Evolutionary conservation across 2,797 vertebrate species (phyloP).

Genomic region (Toxotes lorentzi): DNA sequence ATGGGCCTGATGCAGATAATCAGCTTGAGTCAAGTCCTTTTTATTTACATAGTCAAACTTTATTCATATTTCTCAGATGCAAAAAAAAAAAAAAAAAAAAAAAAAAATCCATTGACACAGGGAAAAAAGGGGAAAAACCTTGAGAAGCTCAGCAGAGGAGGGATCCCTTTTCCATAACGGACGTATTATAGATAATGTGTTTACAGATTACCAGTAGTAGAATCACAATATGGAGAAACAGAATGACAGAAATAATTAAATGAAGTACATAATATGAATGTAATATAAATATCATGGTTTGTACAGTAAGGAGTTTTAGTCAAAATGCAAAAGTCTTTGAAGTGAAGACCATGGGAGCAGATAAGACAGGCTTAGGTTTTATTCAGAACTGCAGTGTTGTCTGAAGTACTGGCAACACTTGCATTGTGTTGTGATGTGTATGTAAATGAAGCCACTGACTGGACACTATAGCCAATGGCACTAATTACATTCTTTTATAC

Average conservation of each 20-base stretch:
- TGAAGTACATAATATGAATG: not conserved
- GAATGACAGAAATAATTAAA: not conserved
- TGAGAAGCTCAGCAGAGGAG: too few relatives aligned
- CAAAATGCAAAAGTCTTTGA: not conserved
- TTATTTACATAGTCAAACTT: not conserved
- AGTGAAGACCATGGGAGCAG: not conserved
- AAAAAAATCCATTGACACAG: too few relatives aligned
- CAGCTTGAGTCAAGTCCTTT: too few relatives aligned
- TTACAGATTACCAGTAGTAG: too few relatives aligned
- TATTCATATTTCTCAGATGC: not conserved
- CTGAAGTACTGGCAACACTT: constrained; percentile 3
- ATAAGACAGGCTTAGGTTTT: not conserved
- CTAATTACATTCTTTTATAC: not conserved
- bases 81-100: too few relatives aligned
- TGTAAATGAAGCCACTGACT: not conserved
- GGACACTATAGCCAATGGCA: not conserved
- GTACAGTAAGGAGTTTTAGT: not conserved
- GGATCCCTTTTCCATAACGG: too few relatives aligned
- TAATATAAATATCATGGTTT: too few relatives aligned
- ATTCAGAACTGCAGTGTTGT: not conserved
- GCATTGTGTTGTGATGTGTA: not conserved
- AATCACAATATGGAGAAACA: not conserved
- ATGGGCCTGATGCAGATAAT: too few relatives aligned
- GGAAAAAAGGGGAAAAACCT: too few relatives aligned
- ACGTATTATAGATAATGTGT: too few relatives aligned